These are phyloP conservation scores for Platorchestia sp. DNA, from an alignment of 1,140 invertebrate genomes.

Conservation along the genomic window DNA sequence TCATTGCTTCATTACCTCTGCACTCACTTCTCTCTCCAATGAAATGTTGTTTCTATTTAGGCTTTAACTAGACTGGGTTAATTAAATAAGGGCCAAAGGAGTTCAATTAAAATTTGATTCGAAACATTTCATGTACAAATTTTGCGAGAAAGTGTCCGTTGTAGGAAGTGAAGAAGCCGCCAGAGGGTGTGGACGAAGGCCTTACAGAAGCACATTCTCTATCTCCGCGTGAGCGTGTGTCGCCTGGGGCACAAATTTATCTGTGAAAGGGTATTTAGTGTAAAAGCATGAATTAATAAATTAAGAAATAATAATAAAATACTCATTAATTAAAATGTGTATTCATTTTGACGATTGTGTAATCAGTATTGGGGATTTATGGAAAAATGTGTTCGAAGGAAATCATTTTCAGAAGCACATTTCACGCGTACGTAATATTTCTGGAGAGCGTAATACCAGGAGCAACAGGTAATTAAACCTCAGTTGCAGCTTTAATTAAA, in stretches of 20 bases:
- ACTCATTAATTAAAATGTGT: background rate
- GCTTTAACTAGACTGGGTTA: background rate
- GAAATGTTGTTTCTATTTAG: no score
- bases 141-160: background rate
- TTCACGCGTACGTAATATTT: background rate
- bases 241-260: background rate
- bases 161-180: background rate
- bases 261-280: background rate
- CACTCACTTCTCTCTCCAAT: no score
- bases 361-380: background rate
- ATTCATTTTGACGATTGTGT: background rate
- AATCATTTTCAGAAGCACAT: background rate
- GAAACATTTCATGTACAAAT: background rate
- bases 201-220: background rate
- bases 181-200: background rate
- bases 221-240: background rate
- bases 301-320: background rate
- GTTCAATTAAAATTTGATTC: background rate
- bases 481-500: background rate
- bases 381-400: background rate
- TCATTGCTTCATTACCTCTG: no score
- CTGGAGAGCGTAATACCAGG: background rate
- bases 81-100: background rate
- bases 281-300: background rate
- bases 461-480: background rate